Evolutionary conservation across 1,140 invertebrate species (phyloP).

Genomic region (Sycophaga agraensis): DNA sequence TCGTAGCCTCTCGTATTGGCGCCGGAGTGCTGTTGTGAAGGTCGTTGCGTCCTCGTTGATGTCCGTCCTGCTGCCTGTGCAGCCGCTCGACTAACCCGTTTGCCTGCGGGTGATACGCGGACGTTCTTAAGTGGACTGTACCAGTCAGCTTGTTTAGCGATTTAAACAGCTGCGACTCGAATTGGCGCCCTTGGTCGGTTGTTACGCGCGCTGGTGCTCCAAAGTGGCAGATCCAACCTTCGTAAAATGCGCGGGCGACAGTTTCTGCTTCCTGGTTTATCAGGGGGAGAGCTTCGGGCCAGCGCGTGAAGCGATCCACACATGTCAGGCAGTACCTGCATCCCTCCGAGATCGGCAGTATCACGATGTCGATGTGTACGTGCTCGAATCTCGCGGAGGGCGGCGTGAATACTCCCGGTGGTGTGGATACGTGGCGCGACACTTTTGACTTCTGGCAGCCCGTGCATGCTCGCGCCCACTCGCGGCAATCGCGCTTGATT

Average conservation of each 20-base stretch:
- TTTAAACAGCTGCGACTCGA: too few relatives aligned
- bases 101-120: too few relatives aligned
- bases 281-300: slow-evolving; percentile 37
- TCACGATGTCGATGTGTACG: slow-evolving; percentile 25
- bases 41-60: background rate
- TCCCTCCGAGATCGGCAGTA: slow-evolving; percentile 1
- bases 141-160: too few relatives aligned
- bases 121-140: too few relatives aligned
- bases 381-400: background rate
- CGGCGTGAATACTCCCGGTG: too few relatives aligned
- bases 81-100: too few relatives aligned
- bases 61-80: background rate
- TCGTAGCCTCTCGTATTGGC: background rate
- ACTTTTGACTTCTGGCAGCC: slow-evolving; percentile 30
- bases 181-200: too few relatives aligned
- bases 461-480: slow-evolving; percentile 27
- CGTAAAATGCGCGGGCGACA: too few relatives aligned
- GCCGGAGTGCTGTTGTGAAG: background rate
- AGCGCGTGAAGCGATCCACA: slow-evolving; percentile 40
- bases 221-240: too few relatives aligned
- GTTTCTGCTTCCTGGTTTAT: slow-evolving; percentile 35
- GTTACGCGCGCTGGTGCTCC: too few relatives aligned
- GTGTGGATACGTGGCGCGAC: slow-evolving; percentile 3
- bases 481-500: slow-evolving; percentile 26
- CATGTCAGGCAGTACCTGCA: slow-evolving; percentile 22